These are phyloP conservation scores for Crossaster papposus DNA, from an alignment of 53 echinoderm and acorn worm species.

Conservation along the genomic window DNA sequence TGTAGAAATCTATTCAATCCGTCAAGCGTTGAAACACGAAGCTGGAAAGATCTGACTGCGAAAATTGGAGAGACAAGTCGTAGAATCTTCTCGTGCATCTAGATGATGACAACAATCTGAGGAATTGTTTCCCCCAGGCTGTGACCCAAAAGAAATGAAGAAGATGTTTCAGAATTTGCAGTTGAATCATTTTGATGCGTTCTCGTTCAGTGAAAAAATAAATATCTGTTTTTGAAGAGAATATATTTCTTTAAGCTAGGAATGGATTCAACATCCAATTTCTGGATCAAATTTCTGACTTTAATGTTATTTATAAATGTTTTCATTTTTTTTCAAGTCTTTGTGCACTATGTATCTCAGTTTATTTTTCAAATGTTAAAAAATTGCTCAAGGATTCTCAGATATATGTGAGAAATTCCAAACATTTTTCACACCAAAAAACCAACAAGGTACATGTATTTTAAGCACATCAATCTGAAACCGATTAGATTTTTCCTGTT, in stretches of 20 bases:
- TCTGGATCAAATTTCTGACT: no score
- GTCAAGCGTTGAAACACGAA: constrained; percentile 9
- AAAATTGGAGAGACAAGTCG: background rate
- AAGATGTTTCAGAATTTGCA: background rate
- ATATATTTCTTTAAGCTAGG: no score
- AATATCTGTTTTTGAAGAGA: no score
- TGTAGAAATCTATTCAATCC: background rate
- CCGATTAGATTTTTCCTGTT: background rate
- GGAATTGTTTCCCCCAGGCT: constrained; percentile 35
- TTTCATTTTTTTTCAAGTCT: no score
- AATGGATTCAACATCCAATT: no score
- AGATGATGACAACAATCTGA: background rate
- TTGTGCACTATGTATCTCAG: no score
- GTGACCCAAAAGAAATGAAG: background rate
- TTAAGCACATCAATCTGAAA: background rate
- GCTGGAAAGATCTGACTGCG: background rate
- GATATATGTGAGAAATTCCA: background rate
- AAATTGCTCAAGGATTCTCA: background rate
- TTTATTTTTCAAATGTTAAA: no score
- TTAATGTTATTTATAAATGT: no score
- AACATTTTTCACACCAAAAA: background rate
- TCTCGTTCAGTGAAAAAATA: background rate
- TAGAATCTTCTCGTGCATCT: constrained; percentile 6
- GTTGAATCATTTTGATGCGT: background rate
- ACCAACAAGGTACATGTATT: background rate